Conservation (phyloP, 2,113 vertebrate genomes). For the Oxyruncus cristatus region DNA sequence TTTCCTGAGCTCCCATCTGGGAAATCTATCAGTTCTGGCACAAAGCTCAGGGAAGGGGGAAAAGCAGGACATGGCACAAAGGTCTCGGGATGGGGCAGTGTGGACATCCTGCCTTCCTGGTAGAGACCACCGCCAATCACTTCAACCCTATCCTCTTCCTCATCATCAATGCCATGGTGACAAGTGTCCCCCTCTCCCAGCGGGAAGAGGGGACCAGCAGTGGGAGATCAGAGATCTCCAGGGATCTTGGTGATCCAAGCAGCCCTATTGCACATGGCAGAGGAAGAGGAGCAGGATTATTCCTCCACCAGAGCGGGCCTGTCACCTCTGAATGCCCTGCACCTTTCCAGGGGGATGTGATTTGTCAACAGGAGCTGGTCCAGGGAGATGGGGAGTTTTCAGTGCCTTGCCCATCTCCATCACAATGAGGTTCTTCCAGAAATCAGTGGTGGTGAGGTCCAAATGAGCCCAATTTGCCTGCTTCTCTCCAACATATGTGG, state of each 20-base stretch:
- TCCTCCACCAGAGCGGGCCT: neutral
- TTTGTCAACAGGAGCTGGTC: conserved; percentile 38
- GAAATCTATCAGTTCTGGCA: neutral
- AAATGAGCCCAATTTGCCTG: conserved; percentile 16
- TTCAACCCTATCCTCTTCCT: neutral
- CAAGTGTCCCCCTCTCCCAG: neutral
- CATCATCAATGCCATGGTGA: neutral
- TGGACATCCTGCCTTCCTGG: neutral
- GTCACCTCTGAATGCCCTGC: neutral
- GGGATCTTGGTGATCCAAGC: neutral
- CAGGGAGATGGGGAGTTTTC: neutral
- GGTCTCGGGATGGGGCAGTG: neutral
- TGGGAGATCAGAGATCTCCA: neutral
- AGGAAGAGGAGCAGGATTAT: neutral
- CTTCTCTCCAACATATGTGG: neutral
- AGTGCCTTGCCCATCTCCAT: conserved; percentile 53
- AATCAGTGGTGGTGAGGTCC: conserved; percentile 25
- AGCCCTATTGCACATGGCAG: fast-evolving
- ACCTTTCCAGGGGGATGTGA: neutral
- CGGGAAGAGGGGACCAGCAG: neutral
- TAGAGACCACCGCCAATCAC: neutral
- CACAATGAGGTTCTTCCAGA: conserved; percentile 41
- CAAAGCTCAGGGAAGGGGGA: neutral
- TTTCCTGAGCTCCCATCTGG: neutral
- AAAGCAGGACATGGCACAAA: neutral